These are phyloP conservation scores for Beroe forskalii DNA, from an alignment of 37 sponge, comb jelly and placozoan genomes.

Conservation along the genomic window DNA sequence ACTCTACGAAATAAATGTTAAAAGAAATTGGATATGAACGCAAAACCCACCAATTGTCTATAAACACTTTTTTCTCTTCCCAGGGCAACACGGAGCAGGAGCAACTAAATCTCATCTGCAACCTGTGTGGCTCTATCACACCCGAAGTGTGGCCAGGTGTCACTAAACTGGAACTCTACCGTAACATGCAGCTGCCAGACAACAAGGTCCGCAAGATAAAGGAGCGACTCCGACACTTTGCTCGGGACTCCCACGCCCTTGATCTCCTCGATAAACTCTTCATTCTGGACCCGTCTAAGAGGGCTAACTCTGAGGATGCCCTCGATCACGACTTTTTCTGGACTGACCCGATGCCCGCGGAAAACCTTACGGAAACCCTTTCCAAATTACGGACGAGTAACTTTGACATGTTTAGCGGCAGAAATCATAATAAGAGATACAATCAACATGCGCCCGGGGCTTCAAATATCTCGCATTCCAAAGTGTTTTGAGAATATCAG, in stretches of 20 bases:
- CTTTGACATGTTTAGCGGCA: slow-evolving; percentile 50
- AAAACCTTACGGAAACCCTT: neutral
- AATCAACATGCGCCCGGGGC: neutral
- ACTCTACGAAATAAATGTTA: too few species aligned
- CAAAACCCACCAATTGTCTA: too few species aligned
- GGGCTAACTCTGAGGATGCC: slow-evolving; percentile 84
- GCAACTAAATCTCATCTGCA: slow-evolving; percentile 87
- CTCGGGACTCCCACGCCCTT: slow-evolving; percentile 79
- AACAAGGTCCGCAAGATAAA: slow-evolving; percentile 81
- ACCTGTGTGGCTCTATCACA: slow-evolving; percentile 91
- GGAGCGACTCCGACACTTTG: slow-evolving; percentile 84
- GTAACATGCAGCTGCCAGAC: slow-evolving; percentile 82
- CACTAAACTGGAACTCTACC: slow-evolving; percentile 79
- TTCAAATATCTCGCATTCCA: slow-evolving; percentile 57
- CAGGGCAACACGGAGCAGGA: slow-evolving; percentile 86
- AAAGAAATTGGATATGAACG: too few species aligned
- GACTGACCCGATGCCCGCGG: slow-evolving; percentile 84
- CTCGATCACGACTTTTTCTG: slow-evolving; percentile 97
- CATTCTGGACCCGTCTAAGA: slow-evolving; percentile 83
- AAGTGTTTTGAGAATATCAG: too few species aligned
- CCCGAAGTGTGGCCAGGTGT: slow-evolving; percentile 91
- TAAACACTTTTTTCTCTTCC: too few species aligned
- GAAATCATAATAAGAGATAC: neutral
- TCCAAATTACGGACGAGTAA: slow-evolving; percentile 29
- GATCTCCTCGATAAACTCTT: slow-evolving; percentile 91